Conservation (phyloP, 2,113 vertebrate genomes). For the Numida meleagris region DNA sequence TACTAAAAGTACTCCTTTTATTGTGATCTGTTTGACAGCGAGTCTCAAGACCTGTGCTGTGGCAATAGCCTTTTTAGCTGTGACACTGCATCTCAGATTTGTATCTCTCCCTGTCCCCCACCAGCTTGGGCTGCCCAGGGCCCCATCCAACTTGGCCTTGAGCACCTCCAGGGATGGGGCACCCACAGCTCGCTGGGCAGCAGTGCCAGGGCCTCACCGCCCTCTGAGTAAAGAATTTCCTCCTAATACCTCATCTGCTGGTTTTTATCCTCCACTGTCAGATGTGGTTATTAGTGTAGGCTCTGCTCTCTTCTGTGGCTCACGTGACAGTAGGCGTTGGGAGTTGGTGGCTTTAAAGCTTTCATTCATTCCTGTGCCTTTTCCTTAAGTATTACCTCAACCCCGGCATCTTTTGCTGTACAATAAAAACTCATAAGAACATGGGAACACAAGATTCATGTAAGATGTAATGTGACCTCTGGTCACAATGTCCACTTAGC, state of each 20-base stretch:
- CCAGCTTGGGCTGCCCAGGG: too few species aligned
- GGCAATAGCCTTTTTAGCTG: too few species aligned
- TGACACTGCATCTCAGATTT: too few species aligned
- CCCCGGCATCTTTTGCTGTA: not conserved
- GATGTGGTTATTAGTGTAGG: not conserved
- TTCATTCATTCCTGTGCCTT: not conserved
- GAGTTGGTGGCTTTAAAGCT: not conserved
- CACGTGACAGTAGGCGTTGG: not conserved
- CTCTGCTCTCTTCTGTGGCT: not conserved
- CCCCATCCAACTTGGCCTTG: too few species aligned
- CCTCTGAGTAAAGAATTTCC: not conserved
- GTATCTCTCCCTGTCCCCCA: too few species aligned
- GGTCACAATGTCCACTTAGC: not conserved
- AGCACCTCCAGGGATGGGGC: too few species aligned
- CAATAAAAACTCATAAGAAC: not conserved
- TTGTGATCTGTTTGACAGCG: too few species aligned
- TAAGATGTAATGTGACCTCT: fast-evolving
- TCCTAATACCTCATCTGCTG: not conserved
- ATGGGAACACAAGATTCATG: fast-evolving
- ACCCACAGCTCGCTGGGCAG: not conserved
- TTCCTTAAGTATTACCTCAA: not conserved
- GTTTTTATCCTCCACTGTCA: not conserved
- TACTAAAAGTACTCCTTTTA: not conserved
- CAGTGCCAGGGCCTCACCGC: not conserved
- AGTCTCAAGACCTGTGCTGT: too few species aligned